Base-by-base conservation (phyloP, 2,888 invertebrate species). In the Lymantria dispar region DNA sequence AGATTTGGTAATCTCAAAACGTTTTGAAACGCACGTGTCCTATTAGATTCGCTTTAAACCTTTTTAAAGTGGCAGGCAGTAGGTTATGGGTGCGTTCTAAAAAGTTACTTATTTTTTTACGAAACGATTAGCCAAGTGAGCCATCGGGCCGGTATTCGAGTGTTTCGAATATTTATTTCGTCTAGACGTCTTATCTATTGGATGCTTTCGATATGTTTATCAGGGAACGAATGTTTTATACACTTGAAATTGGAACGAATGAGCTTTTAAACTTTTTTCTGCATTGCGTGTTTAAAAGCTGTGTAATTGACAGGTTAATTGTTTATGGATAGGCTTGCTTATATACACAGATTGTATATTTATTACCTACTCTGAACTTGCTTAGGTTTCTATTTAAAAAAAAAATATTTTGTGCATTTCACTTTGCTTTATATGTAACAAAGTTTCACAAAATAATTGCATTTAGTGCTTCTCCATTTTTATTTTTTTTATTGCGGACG, bases 51-150 rank as follows among this genome's bases (percentile, higher is more conserved):
- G 88, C 88, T 78, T 64, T 68, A 64, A 72, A 71, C 86, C 83
- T 86, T 87, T 38, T 85, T 85, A 78, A 85, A 87, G 84, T 83
- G 81, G 75, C 75, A 78, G 81, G 75, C 75, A 78, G 74, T 78
- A 78, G 76, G 78, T 78, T 80, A 76, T 78, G 78, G 82, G 80
- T 73, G 78, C 70, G 76, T 78, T 78, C 59, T 70, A 77, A 77
- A 80, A 78, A 77, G 72, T 67, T 71, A 76, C 72, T 75, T 75
- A 74, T 79, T 80, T 78, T 78, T 77, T 73, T 72, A 78, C 76
- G 73, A 70, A 68, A 69, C 85, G 85, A 89, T 90, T 89, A 87
- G 86, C 89, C 87, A 88, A 89, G 87, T 90, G 88, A 89, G 86
- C 87, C 88, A 90, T 87, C 80, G 83, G 72, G 70, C 74, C 78